phyloP scores from a whole-genome alignment of 2,113 vertebrate genomes.

The Cariama cristata region DNA sequence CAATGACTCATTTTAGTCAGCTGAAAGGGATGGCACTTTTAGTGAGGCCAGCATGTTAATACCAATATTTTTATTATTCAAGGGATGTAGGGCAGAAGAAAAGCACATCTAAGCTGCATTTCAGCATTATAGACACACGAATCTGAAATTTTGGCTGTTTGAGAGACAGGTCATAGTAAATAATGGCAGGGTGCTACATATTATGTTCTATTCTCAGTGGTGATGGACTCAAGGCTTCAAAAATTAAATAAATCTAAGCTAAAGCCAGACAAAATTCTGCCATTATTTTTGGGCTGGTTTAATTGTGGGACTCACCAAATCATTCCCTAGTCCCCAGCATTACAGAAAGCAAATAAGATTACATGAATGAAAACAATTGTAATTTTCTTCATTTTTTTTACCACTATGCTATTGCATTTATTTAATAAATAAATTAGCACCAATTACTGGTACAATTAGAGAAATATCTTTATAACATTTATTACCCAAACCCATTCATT shows the following conservation, averaged over 20 bases:
- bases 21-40: not conserved
- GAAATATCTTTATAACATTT: not conserved
- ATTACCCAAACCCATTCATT: not conserved
- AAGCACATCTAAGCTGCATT: not conserved
- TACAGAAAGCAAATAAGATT: not conserved
- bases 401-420: not conserved
- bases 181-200: not conserved
- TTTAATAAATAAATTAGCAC: not conserved
- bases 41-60: not conserved
- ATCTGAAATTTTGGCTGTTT: not conserved
- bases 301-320: not conserved
- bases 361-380: not conserved
- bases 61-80: constrained; percentile 13
- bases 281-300: not conserved
- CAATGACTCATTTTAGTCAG: not conserved
- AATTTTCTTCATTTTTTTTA: not conserved
- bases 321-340: not conserved
- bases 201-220: not conserved
- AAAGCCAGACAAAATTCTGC: not conserved
- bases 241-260: not conserved
- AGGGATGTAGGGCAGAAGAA: not conserved
- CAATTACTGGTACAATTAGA: not conserved
- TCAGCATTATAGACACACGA: not conserved
- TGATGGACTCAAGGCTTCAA: not conserved
- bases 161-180: not conserved